Evolutionary conservation across 2,888 invertebrate species (phyloP).

Genomic region (Ectropis crepuscularia): DNA sequence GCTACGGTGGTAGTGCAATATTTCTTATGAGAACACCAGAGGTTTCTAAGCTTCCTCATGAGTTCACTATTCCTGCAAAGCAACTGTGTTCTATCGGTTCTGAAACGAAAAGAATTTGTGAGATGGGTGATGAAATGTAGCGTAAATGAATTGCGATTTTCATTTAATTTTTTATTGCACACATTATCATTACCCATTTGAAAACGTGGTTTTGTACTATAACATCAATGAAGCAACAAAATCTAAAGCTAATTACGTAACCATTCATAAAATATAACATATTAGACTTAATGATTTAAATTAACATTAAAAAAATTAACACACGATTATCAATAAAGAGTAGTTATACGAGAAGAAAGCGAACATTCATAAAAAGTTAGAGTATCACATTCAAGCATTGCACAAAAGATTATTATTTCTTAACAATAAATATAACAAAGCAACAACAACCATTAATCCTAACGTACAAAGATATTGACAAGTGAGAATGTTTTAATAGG

Average conservation of each 20-base stretch:
- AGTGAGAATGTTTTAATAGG: slow-evolving; percentile 9
- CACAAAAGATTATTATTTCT: slow-evolving; percentile 17
- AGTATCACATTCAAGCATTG: slow-evolving; percentile 37
- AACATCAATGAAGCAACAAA: slow-evolving; percentile 23
- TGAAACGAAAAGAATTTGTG: slow-evolving; percentile 72
- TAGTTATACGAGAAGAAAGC: slow-evolving; percentile 1
- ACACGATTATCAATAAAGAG: slow-evolving; percentile 11
- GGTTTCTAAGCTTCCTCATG: slow-evolving; percentile 85
- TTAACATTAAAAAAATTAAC: slow-evolving; percentile 2
- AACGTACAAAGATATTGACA: slow-evolving; percentile 2
- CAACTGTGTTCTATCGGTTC: slow-evolving; percentile 85
- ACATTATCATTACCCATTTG: slow-evolving; percentile 69
- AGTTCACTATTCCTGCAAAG: slow-evolving; percentile 86
- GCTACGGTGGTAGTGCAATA: slow-evolving; percentile 78
- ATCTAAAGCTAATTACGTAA: slow-evolving; percentile 7
- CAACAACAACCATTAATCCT: slow-evolving; percentile 8
- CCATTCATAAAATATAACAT: slow-evolving; percentile 11
- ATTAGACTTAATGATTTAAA: slow-evolving; percentile 11
- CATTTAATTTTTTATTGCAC: slow-evolving; percentile 60
- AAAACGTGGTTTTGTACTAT: slow-evolving; percentile 32
- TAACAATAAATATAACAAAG: slow-evolving; percentile 16
- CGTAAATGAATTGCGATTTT: slow-evolving; percentile 24
- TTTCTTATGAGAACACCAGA: slow-evolving; percentile 87
- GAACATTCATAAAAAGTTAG: slow-evolving; percentile 2
- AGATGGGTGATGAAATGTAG: slow-evolving; percentile 43